Evolutionary conservation across 2,888 invertebrate genomes (phyloP), one percentile per base, ranked within the genome.

Genomic region (Ferdinandea cuprea): DNA sequence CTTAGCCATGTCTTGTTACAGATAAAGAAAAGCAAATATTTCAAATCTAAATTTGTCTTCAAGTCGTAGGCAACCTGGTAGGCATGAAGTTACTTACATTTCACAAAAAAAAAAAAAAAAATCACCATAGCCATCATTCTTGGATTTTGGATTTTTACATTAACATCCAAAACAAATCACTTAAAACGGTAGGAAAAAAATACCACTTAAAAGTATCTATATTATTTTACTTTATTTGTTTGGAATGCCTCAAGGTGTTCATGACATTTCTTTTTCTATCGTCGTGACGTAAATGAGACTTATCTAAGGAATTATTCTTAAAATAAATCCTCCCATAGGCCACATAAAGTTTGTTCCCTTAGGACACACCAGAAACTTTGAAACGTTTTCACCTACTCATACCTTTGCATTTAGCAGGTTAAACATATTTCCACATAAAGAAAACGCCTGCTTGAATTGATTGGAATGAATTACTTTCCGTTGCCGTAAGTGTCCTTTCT

Each of bases 361-460:
- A 42, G 40, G 50, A 15, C 8, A 37, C 0, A 11, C 19, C 28
- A 50, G 15, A 50, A 52, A 65, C 11, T 65, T 48, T 0, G 7
- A 17, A 48, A 19, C 40, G 9, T 32, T 66, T 42, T 13, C 52
- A 6, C 13, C 9, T 35, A 28, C 19, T 5, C 15, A 25, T 25
- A 8, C 8, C 46, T n/a, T 15, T 9, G 6, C 17, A 13, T 2
- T 7, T 13, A 13, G 7, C 15, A 25, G 48, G 35, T 37, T 54
- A 19, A 1, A 19, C 9, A 28, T 46, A 7, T 21, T 32, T 21
- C 3, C n/a, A 11, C 32, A 21, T 44, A 46, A 44, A 46, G 37
- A n/a, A 58, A 37, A 32, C 19, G 19, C n/a, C 58, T 48, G 28
- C 56, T 69, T 21, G 46, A 46, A 48, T 46, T 58, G 58, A 69